Base-by-base conservation (phyloP, 1,140 invertebrate species). In the Drosophila carrolli region DNA sequence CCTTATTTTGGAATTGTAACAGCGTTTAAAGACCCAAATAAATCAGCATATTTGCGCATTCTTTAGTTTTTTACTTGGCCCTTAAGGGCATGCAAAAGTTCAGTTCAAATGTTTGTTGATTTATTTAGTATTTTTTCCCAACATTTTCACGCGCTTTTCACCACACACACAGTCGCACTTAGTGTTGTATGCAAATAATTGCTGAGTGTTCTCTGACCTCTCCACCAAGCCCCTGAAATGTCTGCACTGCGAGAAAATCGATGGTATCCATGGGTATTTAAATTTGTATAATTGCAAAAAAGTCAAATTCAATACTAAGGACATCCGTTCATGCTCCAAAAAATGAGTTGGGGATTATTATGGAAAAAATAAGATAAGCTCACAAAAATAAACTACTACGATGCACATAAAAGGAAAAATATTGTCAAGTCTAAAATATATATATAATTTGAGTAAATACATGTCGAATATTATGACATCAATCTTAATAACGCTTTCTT, bases 161-260 rank as follows among this genome's bases (percentile, higher is more conserved):
- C 13, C 43, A 35, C 46, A n/a, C 9, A 41, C 16, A 55, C 16
- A 67, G 38, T 13, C 29, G 32, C 11, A 7, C 27, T 23, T 29
- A 43, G 58, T 61, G 60, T 51, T 81, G 63, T 85, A 85, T 86
- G 82, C 82, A 85, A 85, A 85, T 86, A 86, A 85, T 78, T 77
- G 63, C 61, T 70, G 60, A 85, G 82, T 81, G 74, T 59, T 81
- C 40, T 48, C 32, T 35, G 23, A 27, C 47, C 41, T 32, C 59
- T 29, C n/a, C n/a, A 32, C 35, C 19, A 11, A 38, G 6, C n/a
- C 19, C 37, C 37, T 38, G 38, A 14, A 46, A 9, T 56, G 27
- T 27, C 5, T 1, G 8, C 53, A 61, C 59, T 2, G 59, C 11
- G 0, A 29, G n/a, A 51, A 51, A 41, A 13, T 2, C n/a, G 6